These are phyloP conservation scores for Pelodiscus sinensis DNA, from an alignment of 2,113 vertebrate genomes.

Conservation along the genomic window DNA sequence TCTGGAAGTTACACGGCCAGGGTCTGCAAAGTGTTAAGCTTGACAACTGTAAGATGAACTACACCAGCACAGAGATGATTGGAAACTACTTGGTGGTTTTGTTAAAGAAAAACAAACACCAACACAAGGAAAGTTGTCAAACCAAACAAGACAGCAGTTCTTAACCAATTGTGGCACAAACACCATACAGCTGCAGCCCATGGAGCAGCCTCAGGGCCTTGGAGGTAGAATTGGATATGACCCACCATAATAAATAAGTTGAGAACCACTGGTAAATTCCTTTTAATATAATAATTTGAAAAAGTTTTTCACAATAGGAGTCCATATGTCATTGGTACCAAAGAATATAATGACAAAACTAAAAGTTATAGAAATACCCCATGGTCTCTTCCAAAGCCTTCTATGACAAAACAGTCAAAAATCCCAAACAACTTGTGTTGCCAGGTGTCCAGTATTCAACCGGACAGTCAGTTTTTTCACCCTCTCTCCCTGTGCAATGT, in stretches of 20 bases:
- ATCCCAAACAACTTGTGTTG: no score
- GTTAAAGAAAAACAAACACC: neutral
- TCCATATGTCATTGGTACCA: neutral
- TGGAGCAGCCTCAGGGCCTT: no score
- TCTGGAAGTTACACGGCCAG: neutral
- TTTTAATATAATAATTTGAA: neutral
- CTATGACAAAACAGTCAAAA: neutral
- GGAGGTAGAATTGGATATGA: no score
- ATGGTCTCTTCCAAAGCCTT: conserved; percentile 28
- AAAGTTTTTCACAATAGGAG: neutral
- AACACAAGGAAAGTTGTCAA: neutral
- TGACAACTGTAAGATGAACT: neutral
- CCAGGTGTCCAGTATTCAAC: no score
- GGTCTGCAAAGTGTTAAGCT: neutral
- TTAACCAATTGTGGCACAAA: no score
- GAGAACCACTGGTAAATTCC: neutral
- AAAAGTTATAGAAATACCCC: neutral
- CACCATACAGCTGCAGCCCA: no score
- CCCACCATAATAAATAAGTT: no score
- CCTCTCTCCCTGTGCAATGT: no score
- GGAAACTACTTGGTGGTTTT: neutral
- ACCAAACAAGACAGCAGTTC: neutral
- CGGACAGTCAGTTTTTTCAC: no score
- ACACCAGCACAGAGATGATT: neutral
- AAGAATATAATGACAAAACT: neutral